These are phyloP conservation scores for Nomia melanderi DNA, from an alignment of 1,140 invertebrate species.

Conservation along the genomic window DNA sequence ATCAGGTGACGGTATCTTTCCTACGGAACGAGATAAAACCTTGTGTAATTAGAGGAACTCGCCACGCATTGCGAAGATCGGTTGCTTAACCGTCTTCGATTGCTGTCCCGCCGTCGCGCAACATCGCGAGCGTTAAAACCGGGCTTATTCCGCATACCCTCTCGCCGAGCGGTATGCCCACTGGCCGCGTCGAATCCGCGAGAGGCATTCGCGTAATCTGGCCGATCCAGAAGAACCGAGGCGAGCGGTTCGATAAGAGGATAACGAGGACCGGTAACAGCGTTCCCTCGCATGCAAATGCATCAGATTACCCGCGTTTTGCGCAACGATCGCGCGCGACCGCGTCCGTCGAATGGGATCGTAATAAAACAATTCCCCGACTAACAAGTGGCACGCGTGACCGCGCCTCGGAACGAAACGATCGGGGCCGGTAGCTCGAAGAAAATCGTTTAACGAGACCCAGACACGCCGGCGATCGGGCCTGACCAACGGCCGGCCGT, in stretches of 20 bases:
- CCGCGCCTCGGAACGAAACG: background rate
- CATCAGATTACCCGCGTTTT: constrained; percentile 7
- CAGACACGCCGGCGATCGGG: background rate
- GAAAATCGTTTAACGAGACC: constrained; percentile 8
- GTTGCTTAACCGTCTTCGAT: no score
- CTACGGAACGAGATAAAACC: no score
- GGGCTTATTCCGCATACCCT: no score
- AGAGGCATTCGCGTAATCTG: constrained; percentile 22
- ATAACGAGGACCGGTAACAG: background rate
- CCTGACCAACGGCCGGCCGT: background rate
- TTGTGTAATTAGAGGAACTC: no score
- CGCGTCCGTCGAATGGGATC: background rate
- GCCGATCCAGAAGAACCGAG: background rate
- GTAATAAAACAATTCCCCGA: constrained; percentile 9
- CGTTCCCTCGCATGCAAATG: constrained; percentile 1
- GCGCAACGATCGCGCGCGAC: background rate
- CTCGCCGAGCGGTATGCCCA: no score
- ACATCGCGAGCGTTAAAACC: no score
- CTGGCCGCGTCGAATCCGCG: no score
- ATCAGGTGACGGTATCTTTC: no score
- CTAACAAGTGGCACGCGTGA: constrained; percentile 13
- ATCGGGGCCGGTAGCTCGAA: background rate
- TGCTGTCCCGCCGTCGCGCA: no score
- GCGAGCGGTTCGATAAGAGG: background rate
- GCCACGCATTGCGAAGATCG: no score